These are phyloP conservation scores for Coleophora deauratella DNA, from an alignment of 2,888 invertebrate species.

Conservation along the genomic window DNA sequence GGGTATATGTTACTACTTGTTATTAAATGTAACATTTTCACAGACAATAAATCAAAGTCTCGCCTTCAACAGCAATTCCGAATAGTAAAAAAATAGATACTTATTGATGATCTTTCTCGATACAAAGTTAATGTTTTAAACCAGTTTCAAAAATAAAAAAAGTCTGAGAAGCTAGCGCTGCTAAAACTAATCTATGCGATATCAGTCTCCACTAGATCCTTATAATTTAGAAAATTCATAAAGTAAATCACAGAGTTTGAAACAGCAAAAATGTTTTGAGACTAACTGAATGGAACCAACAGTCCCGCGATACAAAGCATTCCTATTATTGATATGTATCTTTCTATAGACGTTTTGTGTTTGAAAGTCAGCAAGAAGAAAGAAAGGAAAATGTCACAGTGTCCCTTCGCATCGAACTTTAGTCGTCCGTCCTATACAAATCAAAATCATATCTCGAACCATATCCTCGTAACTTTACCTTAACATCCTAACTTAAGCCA, in stretches of 20 bases:
- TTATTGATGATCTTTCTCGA: constrained; percentile 30
- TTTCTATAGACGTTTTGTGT: constrained; percentile 56
- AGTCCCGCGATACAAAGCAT: constrained; percentile 52
- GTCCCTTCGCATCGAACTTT: constrained; percentile 65
- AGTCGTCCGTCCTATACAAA: constrained; percentile 58
- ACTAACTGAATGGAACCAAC: constrained; percentile 40
- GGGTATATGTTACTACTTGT: too few species aligned
- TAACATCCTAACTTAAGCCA: constrained; percentile 57
- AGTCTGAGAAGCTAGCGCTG: constrained; percentile 71
- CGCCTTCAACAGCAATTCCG: constrained; percentile 44
- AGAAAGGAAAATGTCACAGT: constrained; percentile 46
- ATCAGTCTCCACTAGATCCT: constrained; percentile 74
- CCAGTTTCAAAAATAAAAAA: constrained; percentile 55
- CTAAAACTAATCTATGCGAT: constrained; percentile 74
- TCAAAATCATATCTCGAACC: constrained; percentile 40
- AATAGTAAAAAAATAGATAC: constrained; percentile 59
- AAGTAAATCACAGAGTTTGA: constrained; percentile 72
- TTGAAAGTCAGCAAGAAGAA: constrained; percentile 44
- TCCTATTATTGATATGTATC: constrained; percentile 67
- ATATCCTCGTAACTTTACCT: constrained; percentile 62
- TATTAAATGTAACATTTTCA: too few species aligned
- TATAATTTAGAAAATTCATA: constrained; percentile 72
- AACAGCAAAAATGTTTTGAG: constrained; percentile 64
- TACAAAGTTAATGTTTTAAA: constrained; percentile 36
- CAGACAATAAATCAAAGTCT: constrained; percentile 3